Evolutionary conservation across 2,113 vertebrate genomes (phyloP).

Genomic region (Scalopus aquaticus): DNA sequence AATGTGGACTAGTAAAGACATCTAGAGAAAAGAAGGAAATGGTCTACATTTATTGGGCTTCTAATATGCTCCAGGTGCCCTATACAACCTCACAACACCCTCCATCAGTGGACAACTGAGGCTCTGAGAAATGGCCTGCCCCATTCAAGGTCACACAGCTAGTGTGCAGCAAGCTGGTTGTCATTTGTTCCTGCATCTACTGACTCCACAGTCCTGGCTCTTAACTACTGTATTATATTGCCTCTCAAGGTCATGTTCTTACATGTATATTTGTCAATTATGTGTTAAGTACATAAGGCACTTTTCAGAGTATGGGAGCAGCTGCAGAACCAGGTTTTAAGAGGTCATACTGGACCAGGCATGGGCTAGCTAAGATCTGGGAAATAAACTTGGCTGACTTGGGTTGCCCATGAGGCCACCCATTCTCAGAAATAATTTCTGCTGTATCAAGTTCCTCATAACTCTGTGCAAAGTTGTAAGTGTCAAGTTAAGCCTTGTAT

Average conservation of each 20-base stretch:
- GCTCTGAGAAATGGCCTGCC: neutral
- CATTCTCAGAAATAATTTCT: neutral
- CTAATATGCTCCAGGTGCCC: too few relatives aligned
- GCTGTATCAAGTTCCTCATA: neutral
- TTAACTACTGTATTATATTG: rapidly evolving
- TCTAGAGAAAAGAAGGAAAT: neutral
- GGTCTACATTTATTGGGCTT: neutral
- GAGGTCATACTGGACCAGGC: neutral
- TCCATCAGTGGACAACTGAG: neutral
- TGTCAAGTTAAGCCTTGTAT: conserved; percentile 20
- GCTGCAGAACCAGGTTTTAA: neutral
- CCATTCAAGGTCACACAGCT: neutral
- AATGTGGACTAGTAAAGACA: neutral
- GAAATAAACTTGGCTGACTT: neutral
- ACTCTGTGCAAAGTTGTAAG: neutral
- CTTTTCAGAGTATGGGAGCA: neutral
- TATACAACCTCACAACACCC: neutral
- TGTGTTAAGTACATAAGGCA: neutral
- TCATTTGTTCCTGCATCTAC: neutral
- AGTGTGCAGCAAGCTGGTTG: neutral
- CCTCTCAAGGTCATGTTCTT: neutral
- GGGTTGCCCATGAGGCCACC: neutral
- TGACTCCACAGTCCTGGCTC: neutral
- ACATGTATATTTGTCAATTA: neutral
- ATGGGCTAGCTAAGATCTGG: neutral